Base-by-base conservation (phyloP, 2,888 invertebrate genomes). In the Drosophila melanosoma region DNA sequence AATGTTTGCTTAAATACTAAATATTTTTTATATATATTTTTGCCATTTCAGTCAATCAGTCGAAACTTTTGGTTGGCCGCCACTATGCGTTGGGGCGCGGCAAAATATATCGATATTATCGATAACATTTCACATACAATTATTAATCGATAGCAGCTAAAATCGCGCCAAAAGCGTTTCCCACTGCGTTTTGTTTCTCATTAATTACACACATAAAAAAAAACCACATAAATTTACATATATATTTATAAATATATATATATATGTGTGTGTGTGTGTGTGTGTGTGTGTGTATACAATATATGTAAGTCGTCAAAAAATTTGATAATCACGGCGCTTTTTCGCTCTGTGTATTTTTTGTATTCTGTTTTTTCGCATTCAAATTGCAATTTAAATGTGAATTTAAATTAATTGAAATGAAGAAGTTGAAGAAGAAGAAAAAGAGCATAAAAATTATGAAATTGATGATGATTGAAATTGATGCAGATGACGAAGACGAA, bases 41-140 rank as follows among this genome's bases (percentile, higher is more conserved):
- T 87, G 85, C 91, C 91, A 91, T 91, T 91, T 91, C 91, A 91
- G 91, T 91, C 91, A 91, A 91, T 92, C 91, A 91, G 92, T 91
- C 91, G 91, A 91, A 91, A 91, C 91, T 89, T 88, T 91, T 89
- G 91, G 91, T 86, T 74, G 82, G 79, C 74, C 73, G 79, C 75
- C 69, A 69, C 74, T 45, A 36, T 59, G 57, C 26, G 52, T 53
- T 45, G 40, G 60, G 54, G 42, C 15, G 51, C 69, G 65, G 49
- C 65, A 38, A 58, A 53, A 66, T n/a, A 57, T 68, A 69, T 69
- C 77, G 76, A 71, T 72, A 63, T 11, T 36, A 66, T 60, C 73
- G 72, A 71, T 72, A 72, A 54, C 65, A 71, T 26, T 58, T 23
- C 8, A 49, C 54, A 62, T 51, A 38, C 17, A 35, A 42, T 49